phyloP scores from a whole-genome alignment of 53 echinoderm and acorn worm species.

The Holothuria scabra region DNA sequence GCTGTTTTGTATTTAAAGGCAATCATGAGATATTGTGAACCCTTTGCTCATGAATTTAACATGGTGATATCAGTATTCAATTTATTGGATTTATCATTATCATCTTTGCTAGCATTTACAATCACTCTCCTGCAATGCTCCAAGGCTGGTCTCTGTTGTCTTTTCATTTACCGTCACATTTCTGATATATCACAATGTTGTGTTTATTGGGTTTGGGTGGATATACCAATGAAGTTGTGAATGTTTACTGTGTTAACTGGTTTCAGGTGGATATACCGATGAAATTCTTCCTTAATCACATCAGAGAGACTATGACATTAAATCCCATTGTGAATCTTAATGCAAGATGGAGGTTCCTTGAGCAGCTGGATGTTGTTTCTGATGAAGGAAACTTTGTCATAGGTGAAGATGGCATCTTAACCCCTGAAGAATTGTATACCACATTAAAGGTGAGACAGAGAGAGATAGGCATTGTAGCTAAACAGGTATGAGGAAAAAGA shows the following conservation, averaged over 20 bases:
- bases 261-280: constrained; percentile 63
- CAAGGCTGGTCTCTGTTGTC: no score
- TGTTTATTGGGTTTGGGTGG: constrained; percentile 15
- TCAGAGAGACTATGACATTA: constrained; percentile 15
- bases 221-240: constrained; percentile 61
- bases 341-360: constrained; percentile 61
- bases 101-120: no score
- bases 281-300: constrained; percentile 49
- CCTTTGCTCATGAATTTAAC: no score
- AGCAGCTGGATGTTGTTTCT: constrained; percentile 48
- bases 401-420: constrained; percentile 63
- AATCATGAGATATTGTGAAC: no score
- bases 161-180: no score
- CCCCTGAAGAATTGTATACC: constrained; percentile 64
- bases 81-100: no score
- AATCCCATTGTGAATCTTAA: not conserved
- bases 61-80: no score
- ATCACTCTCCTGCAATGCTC: no score
- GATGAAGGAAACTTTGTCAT: constrained; percentile 71
- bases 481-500: not conserved
- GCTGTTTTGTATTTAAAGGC: no score
- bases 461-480: no score
- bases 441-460: constrained; percentile 53
- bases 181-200: no score
- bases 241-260: no score